Evolutionary conservation across 2,888 invertebrate genomes (phyloP).

Genomic region (Conus canariensis): DNA sequence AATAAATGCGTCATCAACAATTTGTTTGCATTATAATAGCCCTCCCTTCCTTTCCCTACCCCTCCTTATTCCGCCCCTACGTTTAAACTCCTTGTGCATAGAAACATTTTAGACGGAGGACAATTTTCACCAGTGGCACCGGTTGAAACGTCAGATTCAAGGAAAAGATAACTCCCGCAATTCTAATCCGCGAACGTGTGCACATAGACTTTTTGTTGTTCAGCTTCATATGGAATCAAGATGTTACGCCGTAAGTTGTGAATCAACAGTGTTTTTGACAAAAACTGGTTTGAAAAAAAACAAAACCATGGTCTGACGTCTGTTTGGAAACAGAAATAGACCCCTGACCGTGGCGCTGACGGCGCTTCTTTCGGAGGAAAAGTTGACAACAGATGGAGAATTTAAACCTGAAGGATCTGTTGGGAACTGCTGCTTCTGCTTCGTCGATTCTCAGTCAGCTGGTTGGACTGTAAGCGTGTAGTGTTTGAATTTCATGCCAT

Average conservation of each 20-base stretch:
- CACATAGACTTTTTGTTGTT: not conserved
- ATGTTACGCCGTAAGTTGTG: not conserved
- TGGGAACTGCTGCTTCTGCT: conserved; percentile 51
- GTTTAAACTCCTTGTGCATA: too few species aligned
- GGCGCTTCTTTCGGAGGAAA: not conserved
- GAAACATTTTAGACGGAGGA: not conserved
- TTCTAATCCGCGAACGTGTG: not conserved
- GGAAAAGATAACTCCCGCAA: conserved; percentile 9
- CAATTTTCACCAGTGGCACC: not conserved
- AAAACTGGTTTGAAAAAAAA: not conserved
- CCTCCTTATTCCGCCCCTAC: too few species aligned
- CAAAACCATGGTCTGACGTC: too few species aligned
- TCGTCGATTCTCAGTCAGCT: conserved; percentile 64
- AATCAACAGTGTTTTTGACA: not conserved
- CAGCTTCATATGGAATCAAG: not conserved
- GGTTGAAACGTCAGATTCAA: not conserved
- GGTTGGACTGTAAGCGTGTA: conserved; percentile 65
- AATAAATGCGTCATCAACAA: too few species aligned
- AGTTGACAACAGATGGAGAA: conserved; percentile 8
- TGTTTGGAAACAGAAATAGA: not conserved
- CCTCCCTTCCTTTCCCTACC: too few species aligned
- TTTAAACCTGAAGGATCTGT: not conserved
- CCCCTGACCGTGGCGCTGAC: not conserved
- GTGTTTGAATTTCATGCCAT: not conserved
- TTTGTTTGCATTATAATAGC: too few species aligned